Conservation (phyloP, 2,888 invertebrate species). For the Perithous albicinctus region DNA sequence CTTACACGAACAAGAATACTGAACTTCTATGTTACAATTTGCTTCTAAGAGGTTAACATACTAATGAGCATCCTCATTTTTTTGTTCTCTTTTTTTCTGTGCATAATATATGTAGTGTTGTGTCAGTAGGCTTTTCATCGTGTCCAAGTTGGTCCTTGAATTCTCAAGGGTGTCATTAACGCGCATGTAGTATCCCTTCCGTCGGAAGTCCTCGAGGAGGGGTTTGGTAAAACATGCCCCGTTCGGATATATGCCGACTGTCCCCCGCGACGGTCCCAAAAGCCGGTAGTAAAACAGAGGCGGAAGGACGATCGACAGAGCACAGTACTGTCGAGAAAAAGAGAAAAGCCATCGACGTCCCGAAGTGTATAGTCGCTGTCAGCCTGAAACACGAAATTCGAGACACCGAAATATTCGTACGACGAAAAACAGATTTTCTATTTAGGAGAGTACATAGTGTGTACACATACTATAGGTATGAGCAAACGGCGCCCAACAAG, state of each 20-base stretch:
- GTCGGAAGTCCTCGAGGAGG: conserved; percentile 75
- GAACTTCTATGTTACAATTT: conserved; percentile 2
- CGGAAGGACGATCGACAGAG: conserved; percentile 71
- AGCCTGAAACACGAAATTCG: conserved; percentile 71
- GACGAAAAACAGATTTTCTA: conserved; percentile 78
- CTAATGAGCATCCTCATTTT: conserved; percentile 40
- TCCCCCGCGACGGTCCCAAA: conserved; percentile 39
- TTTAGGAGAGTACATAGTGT: conserved; percentile 55
- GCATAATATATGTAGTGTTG: conserved; percentile 14
- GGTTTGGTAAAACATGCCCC: conserved; percentile 47
- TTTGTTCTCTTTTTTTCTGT: conserved; percentile 6
- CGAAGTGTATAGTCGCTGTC: conserved; percentile 18
- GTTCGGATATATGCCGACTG: conserved; percentile 46
- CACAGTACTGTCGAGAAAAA: conserved; percentile 64
- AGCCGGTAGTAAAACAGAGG: conserved; percentile 48
- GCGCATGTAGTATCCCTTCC: conserved; percentile 73
- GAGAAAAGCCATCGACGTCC: conserved; percentile 63
- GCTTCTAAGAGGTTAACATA: conserved; percentile 14
- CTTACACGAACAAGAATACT: background rate
- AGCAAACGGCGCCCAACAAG: conserved; percentile 65
- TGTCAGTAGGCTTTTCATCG: conserved; percentile 62
- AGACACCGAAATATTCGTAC: conserved; percentile 66
- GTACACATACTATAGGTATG: conserved; percentile 59
- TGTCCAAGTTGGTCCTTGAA: conserved; percentile 37
- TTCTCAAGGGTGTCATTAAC: conserved; percentile 71